Evolutionary conservation across 2,888 invertebrate genomes (phyloP).

Genomic region (Sicus ferrugineus): DNA sequence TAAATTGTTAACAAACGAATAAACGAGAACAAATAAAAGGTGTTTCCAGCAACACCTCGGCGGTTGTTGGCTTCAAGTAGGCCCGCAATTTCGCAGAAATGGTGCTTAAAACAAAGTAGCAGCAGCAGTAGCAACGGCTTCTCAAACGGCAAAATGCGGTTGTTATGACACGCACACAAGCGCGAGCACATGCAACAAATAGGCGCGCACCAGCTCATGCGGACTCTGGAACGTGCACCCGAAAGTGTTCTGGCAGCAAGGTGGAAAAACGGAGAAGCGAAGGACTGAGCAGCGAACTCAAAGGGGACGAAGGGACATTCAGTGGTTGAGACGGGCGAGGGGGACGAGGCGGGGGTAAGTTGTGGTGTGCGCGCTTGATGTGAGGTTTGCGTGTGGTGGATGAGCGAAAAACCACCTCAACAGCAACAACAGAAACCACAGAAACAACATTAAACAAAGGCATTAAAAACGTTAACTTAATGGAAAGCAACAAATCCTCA

Average conservation of each 20-base stretch:
- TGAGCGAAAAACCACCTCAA: not conserved
- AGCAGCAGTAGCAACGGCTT: not conserved
- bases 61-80: not conserved
- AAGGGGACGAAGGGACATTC: not conserved
- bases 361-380: not conserved
- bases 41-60: constrained; percentile 12
- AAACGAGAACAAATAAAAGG: not conserved
- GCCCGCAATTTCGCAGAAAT: constrained; percentile 1
- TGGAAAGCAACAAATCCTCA: not conserved
- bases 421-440: not conserved
- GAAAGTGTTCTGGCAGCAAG: not conserved
- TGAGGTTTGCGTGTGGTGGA: not conserved
- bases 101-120: not conserved
- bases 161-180: too few species aligned
- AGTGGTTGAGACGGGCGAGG: not conserved
- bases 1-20: not conserved
- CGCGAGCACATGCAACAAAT: too few species aligned
- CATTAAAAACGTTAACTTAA: constrained; percentile 1
- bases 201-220: too few species aligned
- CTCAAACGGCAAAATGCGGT: not conserved
- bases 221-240: not conserved
- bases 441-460: not conserved
- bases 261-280: not conserved
- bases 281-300: not conserved
- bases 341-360: not conserved